Base-by-base conservation (phyloP, 2,113 vertebrate species). In the Prunella fulvescens region DNA sequence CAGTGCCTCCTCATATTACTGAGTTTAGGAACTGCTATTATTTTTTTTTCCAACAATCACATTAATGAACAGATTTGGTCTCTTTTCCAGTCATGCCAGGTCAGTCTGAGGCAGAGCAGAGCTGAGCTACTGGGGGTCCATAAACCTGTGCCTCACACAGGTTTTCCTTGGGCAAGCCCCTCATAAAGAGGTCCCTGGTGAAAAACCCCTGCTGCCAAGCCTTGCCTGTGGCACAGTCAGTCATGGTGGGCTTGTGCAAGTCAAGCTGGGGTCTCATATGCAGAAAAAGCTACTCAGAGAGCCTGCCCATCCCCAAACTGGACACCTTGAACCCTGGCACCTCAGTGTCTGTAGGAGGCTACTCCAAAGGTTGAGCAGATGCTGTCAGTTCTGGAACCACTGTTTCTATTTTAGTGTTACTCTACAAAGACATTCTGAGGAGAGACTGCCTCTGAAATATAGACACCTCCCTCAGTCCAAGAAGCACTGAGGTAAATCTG, bases 231-330 rank as follows among this genome's bases (percentile, higher is more conserved):
- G 37, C 35, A 22, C 28, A 40, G 12, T 50, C 33, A 57, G 25
- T 51, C 10, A 2, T 31, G 37, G 19, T 80, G 37, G 19, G 10
- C 25, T 72, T 8, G 0, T 42, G 42, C 29, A 40, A 33, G 40
- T 23, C 0, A 0, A 7, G 12, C 0, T 72, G 64, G 35, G 25
- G 39, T 53, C 54, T 57, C 1, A 0, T 23, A 12, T 12, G 14
- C 22, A 83, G 50, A 23, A 92, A 53, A 61, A 88, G 9, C 42
- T 66, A 6, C 12, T 33, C 20, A 29, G n/a, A 44, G 29, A 51
- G 14, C n/a, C 58, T 79, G 31, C 12, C 16, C 16, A 40, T 39
- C 9, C 44, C 42, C 8, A 77, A 65, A 10, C 17, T 57, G 40
- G 65, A 1, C 48, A 50, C 13, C 14, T 39, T 22, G 44, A 72